Base-by-base conservation (phyloP, 1,140 invertebrate genomes). In the Heliconius himera region DNA sequence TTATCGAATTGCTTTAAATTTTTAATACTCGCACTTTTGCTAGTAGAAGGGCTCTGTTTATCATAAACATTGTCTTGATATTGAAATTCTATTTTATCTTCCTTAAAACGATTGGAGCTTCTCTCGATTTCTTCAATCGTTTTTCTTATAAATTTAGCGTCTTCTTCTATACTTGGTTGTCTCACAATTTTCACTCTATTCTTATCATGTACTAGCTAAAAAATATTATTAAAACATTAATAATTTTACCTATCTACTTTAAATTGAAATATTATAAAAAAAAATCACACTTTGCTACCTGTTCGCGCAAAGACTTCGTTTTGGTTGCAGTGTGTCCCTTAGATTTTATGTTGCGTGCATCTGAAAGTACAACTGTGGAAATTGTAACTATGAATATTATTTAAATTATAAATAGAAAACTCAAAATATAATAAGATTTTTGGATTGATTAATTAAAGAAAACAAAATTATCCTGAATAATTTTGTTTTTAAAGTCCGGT, bases 101-200 rank as follows among this genome's bases (percentile, higher is more conserved):
- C 88, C 85, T 86, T 92, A 70, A 85, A 89, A 26, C 89, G 87
- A 56, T 81, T 88, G 22, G 90, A 90, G 73, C 89, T 90, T 84
- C 91, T 90, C 88, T 94, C 92, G 80, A 94, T 90, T 88, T 93
- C 92, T 88, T 94, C 89, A 70, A 94, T 94, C 11, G 92, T 93
- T 88, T 94, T 90, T 80, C 92, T 89, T 4, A 94, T 94, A 82
- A 94, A 93, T 76, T 88, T 89, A 0, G 93, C 92, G 73, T 94
- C 92, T 86, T 93, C 92, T 87, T 94, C 93, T 81, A 93, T 89
- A 77, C 92, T 94, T 13, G 89, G 82, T 74, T 94, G 92, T 74
- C 88, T 83, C 1, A 76, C 80, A 33, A 93, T 87, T 82, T 89
- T 93, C 81, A 81, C 82, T 87, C 83, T 73, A 33, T 11, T 85